Conservation (phyloP, 2,113 vertebrate species). For the Catharus minimus region DNA sequence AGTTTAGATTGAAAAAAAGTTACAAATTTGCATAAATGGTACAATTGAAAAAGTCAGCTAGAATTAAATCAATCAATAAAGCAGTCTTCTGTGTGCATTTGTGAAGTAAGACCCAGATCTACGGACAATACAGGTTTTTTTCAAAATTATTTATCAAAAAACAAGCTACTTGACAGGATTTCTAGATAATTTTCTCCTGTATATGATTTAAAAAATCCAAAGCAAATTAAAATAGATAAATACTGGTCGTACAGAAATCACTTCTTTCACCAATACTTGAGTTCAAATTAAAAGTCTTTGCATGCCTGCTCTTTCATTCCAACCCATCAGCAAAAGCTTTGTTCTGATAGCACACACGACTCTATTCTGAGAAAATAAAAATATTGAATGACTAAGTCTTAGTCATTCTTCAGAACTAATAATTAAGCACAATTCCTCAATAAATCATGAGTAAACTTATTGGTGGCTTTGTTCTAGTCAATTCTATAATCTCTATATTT, state of each 20-base stretch:
- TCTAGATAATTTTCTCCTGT: neutral
- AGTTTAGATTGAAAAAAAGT: conserved; percentile 62
- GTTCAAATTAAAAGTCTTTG: neutral
- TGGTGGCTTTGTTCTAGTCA: neutral
- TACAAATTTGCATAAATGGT: conserved; percentile 69
- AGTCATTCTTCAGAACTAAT: neutral
- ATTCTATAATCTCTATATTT: neutral
- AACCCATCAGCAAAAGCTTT: neutral
- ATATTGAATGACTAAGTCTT: neutral
- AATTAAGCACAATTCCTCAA: neutral
- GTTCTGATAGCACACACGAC: neutral
- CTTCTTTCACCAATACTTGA: neutral
- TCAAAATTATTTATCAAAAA: conserved; percentile 40
- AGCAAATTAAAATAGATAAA: neutral
- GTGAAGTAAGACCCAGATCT: neutral
- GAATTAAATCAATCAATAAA: conserved; percentile 80
- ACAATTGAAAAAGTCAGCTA: conserved; percentile 74
- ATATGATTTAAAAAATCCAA: neutral
- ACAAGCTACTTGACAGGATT: conserved; percentile 25
- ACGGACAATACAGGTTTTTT: neutral
- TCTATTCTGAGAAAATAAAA: neutral
- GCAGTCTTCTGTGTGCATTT: neutral
- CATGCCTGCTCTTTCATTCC: neutral
- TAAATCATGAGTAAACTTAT: neutral
- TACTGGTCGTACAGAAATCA: neutral